Evolutionary conservation across 1,140 invertebrate species (phyloP), one percentile per base, ranked within the genome.

Genomic region (Aphidius gifuensis): DNA sequence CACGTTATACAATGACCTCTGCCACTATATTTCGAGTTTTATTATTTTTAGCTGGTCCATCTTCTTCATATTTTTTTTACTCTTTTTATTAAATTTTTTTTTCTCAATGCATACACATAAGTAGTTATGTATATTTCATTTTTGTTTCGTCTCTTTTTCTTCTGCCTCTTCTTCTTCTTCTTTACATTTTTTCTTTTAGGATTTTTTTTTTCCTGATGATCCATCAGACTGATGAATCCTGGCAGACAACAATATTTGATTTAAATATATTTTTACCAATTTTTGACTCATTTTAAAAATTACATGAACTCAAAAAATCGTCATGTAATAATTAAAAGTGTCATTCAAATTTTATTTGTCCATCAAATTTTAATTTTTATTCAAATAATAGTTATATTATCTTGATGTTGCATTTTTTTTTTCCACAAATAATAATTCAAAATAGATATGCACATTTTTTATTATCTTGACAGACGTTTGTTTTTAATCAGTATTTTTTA

Each of bases 31-130:
- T 63, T 63, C 44, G 53, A 63, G 56, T 32, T 32, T 63, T 62
- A 62, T 62, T 62, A 62, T 62, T 62, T 44, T 62, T 62, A 62
- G 61, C 38, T 58, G 61, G 61, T 63, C 61, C 61, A 63, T 63
- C 61, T 63, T 11, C 23, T 42, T 55, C 56, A 32, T 32, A 32
- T 32, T 32, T 32, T 3, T 32, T 32, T 32, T 2, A 4, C 4
- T 32, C 4, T 32, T 32, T 32, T 32, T 3, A 32, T 3, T 1
- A 32, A 32, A 32, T 1, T 3, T 3, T 3, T 3, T 32, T 32
- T 32, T 32, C 23, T 32, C 23, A 32, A 32, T 32, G 23, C 23
- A 32, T 32, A 32, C 16, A 16, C 16, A 16, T 16, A 16, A 16
- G 16, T 16, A 16, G 16, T 16, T 32, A 32, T 32, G 23, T 32